phyloP scores from a whole-genome alignment of 1,140 invertebrate species.

The Steinernema khuongi region DNA sequence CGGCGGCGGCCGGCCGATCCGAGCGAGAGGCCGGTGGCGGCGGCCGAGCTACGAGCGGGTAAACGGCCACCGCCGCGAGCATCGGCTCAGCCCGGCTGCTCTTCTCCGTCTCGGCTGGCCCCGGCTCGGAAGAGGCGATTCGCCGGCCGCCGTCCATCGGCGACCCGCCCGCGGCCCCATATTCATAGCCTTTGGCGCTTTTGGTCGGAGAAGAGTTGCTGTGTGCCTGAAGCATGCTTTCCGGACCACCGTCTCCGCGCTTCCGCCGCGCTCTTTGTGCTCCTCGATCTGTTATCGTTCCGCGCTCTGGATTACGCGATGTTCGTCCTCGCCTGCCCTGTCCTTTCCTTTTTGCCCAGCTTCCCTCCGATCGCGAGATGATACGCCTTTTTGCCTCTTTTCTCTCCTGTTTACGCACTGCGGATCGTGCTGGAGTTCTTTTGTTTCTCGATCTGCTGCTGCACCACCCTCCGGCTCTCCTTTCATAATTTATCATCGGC shows the following conservation, averaged over 20 bases:
- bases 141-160: no score
- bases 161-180: no score
- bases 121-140: no score
- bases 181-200: no score
- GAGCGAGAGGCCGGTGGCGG: background rate
- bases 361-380: background rate
- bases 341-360: background rate
- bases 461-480: background rate
- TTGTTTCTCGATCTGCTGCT: background rate
- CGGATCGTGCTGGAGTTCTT: background rate
- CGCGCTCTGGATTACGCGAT: background rate
- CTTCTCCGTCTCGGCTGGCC: no score
- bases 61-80: no score
- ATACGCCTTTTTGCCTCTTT: constrained; percentile 16
- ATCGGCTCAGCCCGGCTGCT: no score
- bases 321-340: background rate
- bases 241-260: background rate
- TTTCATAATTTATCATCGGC: constrained; percentile 13
- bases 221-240: background rate
- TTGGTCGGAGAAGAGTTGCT: no score
- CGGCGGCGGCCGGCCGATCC: background rate
- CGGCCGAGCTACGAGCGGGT: no score
- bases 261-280: background rate
- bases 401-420: constrained; percentile 3
- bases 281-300: constrained; percentile 6